Percentiles rank a stretch among this genome's conserved stretches.
Evolutionary conservation across 2,113 vertebrate genomes (phyloP).

Genomic region (Lipotes vexillifer): DNA sequence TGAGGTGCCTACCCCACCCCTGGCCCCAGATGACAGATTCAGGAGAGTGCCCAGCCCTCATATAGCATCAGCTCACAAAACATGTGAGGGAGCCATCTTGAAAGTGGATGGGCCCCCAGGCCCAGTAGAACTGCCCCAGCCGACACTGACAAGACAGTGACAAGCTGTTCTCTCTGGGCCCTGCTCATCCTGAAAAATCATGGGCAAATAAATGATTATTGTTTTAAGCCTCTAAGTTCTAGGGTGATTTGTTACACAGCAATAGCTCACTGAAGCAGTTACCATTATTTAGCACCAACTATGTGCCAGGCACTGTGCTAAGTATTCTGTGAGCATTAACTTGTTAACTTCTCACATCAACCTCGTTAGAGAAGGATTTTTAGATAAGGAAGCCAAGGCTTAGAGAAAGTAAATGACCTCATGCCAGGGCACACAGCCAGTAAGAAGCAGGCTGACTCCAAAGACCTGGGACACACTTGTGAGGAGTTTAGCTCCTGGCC

Average conservation of each 20-base stretch:
- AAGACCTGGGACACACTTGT: not conserved
- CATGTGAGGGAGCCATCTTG: not conserved
- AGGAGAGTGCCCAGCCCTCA: not conserved
- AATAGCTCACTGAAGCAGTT: not conserved
- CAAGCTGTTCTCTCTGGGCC: not conserved
- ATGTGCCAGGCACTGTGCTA: not conserved
- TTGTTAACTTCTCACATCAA: not conserved
- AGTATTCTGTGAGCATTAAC: not conserved
- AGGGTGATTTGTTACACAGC: not conserved
- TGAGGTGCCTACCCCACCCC: not conserved
- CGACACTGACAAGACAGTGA: not conserved
- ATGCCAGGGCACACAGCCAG: not conserved
- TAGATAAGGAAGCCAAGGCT: not conserved
- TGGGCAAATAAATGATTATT: not conserved
- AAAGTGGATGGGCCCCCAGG: not conserved
- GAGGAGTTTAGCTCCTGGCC: not conserved
- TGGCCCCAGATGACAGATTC: not conserved
- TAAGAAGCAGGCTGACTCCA: not conserved
- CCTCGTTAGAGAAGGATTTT: not conserved
- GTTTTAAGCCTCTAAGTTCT: not conserved
- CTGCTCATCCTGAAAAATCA: not conserved
- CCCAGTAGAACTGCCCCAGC: not conserved
- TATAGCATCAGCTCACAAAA: not conserved
- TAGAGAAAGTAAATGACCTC: not conserved
- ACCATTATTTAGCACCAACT: not conserved